Evolutionary conservation across 2,888 invertebrate genomes (phyloP).

Genomic region (Himalopsyche kuldschensis): DNA sequence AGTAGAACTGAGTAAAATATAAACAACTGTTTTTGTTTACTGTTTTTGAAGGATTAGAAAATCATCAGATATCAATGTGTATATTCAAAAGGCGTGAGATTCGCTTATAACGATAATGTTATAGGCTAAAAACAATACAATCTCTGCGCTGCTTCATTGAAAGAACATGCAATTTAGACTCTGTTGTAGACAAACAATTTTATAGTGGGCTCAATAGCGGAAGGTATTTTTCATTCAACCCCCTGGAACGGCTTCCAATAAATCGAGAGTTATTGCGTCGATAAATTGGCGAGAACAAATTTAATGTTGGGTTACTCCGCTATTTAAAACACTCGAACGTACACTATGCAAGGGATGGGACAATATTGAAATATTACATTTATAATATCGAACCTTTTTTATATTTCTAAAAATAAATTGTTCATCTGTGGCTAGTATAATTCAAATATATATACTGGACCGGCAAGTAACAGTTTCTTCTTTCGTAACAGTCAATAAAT

Average conservation of each 20-base stretch:
- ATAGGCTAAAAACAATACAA: neutral
- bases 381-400: too few relatives aligned
- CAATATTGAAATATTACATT: neutral
- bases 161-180: neutral
- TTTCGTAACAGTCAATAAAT: too few relatives aligned
- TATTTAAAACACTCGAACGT: slow-evolving; percentile 31
- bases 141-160: neutral
- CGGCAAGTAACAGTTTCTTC: too few relatives aligned
- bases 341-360: neutral
- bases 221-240: neutral
- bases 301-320: slow-evolving; percentile 5
- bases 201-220: neutral
- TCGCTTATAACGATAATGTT: neutral
- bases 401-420: too few relatives aligned
- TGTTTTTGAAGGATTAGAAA: too few relatives aligned
- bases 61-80: too few relatives aligned
- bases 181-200: neutral
- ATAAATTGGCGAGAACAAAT: slow-evolving; percentile 31
- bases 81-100: too few relatives aligned
- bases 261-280: slow-evolving; percentile 35
- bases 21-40: too few relatives aligned
- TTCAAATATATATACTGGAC: too few relatives aligned
- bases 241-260: slow-evolving; percentile 22
- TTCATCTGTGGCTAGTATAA: too few relatives aligned
- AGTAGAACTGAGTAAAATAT: too few relatives aligned